Base-by-base conservation (phyloP, 2,888 invertebrate genomes). In the Clostera curtula region DNA sequence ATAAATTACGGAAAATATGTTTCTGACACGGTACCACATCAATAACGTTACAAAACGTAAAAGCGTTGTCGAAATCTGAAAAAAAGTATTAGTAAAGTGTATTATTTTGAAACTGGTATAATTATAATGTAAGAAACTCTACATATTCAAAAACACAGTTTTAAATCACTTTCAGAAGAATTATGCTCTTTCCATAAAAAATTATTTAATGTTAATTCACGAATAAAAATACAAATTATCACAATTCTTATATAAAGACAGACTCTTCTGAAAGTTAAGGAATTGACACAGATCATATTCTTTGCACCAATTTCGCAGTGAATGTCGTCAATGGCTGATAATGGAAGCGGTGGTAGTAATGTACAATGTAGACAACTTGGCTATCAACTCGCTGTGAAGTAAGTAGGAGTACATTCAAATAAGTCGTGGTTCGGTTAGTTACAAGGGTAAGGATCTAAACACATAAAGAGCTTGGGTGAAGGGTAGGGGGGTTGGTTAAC, bases 401-500 rank as follows among this genome's bases (percentile, higher is more conserved):
- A 50, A 23, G 44, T 72, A 60, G 66, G 65, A 74, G 64, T 65
- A 79, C 76, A 77, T 80, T 75, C 70, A 76, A 71, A 71, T 64
- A 69, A 72, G 67, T 74, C 63, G 73, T 79, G 73, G 79, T 74
- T 68, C 61, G 76, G 76, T 80, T 80, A 76, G 80, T 76, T 65
- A 79, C 69, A 72, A 65, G 71, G 82, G 73, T 74, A 61, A 79
- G 82, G 83, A 82, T 80, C 76, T 82, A 79, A 77, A 83, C 83
- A 83, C 82, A 83, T 82, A 83, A 69, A 80, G 82, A 80, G 77
- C 71, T 74, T 50, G 80, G 83, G 82, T 70, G 71, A 69, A 70
- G 79, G 82, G 76, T 70, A 72, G 74, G 76, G n/a, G 80, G 79
- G 71, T 71, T 77, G 80, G 84, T 83, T 87, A 83, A 88, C 89